Base-by-base conservation (phyloP, 2,113 vertebrate genomes). In the Illadopsis cleaveri region DNA sequence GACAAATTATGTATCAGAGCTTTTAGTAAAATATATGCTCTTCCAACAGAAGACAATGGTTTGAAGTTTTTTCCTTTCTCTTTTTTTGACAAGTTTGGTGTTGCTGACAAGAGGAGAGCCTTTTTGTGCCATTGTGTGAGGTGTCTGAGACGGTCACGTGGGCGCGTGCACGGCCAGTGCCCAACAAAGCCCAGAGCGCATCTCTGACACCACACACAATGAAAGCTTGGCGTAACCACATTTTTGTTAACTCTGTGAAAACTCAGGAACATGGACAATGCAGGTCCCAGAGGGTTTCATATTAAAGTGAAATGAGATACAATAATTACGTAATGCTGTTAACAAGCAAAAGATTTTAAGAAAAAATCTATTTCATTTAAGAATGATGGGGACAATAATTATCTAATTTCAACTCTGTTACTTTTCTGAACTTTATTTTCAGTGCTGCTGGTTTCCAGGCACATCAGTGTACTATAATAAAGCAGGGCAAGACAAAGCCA, bases 111-210 rank as follows among this genome's bases (percentile, higher is more conserved):
- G 97, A 97, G 8, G 22, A 70, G 70, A 75, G 65, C 70, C 91
- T 95, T 94, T 93, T 82, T 44, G 18, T 92, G 64, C 96, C 71
- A 60, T 96, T 98, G 95, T 96, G 79, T 56, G 90, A n/a, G 58
- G 77, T 60, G 82, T 96, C 94, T 95, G 95, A 96, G 96, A 81
- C 2, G 0, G 42, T 94, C 97, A 96, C 45, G 50, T 96, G 97
- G 47, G 54, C 0, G 2, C 31, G 10, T 19, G n/a, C 47, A 5
- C 93, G 50, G 94, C 77, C 86, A 47, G 86, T 12, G 65, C 93
- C 93, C 44, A 72, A 96, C 95, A 97, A 96, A 97, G 94, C 61
- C 80, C 33, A 0, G 33, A 28, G 95, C 5, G 0, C 85, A 48
- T 25, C 72, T 11, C 18, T 95, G 89, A 72, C 84, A 69, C 53